Conservation (phyloP, 2,888 invertebrate genomes). For the Aspidapion aeneum region DNA sequence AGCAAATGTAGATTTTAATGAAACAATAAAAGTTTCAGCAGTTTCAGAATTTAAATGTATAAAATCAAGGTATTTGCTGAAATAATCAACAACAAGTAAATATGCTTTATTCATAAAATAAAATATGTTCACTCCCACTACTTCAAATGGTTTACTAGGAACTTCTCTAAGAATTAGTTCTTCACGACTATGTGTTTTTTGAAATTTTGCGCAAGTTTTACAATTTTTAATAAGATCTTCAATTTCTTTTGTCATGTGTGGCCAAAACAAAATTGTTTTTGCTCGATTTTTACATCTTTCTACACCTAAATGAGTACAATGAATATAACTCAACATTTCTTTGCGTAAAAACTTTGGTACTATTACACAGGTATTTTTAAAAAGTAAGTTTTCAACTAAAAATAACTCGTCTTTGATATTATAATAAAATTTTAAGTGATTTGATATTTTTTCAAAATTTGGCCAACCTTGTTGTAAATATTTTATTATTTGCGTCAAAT, state of each 20-base stretch:
- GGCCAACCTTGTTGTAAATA: too few relatives aligned
- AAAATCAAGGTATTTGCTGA: not conserved
- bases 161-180: not conserved
- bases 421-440: conserved; percentile 17
- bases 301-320: conserved; percentile 23
- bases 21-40: not conserved
- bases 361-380: conserved; percentile 20
- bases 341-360: conserved; percentile 18
- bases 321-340: conserved; percentile 20
- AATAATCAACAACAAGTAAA: not conserved
- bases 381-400: conserved; percentile 21
- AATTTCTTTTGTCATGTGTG: conserved; percentile 22
- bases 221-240: conserved; percentile 1
- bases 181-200: not conserved
- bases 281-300: conserved; percentile 26
- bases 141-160: not conserved
- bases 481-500: too few relatives aligned
- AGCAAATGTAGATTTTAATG: not conserved
- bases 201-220: conserved; percentile 2
- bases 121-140: not conserved
- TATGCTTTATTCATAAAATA: not conserved
- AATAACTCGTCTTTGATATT: conserved; percentile 17
- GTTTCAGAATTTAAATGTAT: not conserved
- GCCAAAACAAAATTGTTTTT: conserved; percentile 31
- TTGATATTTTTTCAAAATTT: conserved; percentile 16